A percentile compares a stretch with the other conserved stretches of the same genome.
These are phyloP conservation scores for Numida meleagris DNA, from an alignment of 2,113 vertebrate species.

Conservation along the genomic window DNA sequence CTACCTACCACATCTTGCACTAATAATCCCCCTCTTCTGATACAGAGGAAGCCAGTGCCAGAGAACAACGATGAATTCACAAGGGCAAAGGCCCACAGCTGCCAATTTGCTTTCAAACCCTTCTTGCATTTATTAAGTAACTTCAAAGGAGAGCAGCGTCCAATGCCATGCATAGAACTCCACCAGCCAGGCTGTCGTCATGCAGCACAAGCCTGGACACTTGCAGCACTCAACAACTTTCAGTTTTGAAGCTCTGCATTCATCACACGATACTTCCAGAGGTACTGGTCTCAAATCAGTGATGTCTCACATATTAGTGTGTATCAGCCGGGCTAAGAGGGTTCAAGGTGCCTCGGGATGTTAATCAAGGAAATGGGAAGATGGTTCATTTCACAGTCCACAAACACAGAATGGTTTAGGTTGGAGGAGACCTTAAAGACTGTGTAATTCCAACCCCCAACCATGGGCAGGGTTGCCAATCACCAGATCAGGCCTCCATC, in stretches of 20 bases:
- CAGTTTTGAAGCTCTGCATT: background rate
- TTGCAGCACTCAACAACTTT: background rate
- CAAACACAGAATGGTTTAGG: too few species aligned
- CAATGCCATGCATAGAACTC: fast-evolving
- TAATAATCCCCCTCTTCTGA: background rate
- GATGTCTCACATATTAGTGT: fast-evolving
- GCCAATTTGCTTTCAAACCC: background rate
- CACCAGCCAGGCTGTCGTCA: background rate
- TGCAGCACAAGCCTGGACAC: background rate
- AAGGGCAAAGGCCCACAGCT: background rate
- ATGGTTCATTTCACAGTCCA: background rate
- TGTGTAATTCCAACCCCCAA: too few species aligned
- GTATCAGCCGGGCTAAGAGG: background rate
- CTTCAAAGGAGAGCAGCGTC: background rate
- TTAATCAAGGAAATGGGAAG: background rate
- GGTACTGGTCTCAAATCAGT: too few species aligned
- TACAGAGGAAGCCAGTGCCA: background rate
- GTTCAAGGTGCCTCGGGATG: background rate
- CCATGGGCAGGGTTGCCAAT: too few species aligned
- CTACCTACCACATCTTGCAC: background rate
- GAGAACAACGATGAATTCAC: background rate
- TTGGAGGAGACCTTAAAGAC: too few species aligned
- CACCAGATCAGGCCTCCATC: too few species aligned
- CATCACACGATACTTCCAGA: too few species aligned
- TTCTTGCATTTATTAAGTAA: background rate